Conservation (phyloP, 2,888 invertebrate species). For the Amphipoea lucens region DNA sequence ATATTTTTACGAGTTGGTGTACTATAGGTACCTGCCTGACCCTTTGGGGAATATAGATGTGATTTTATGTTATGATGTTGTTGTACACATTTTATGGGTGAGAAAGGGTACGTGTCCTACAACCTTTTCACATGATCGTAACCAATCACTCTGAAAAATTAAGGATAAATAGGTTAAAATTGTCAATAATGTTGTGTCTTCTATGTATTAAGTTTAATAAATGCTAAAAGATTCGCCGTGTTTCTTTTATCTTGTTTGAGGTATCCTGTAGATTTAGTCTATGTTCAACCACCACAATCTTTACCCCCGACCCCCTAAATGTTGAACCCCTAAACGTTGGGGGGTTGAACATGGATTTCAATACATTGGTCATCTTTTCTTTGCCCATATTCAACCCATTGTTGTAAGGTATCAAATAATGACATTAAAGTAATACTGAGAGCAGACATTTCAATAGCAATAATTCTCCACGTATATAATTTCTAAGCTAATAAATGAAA, state of each 20-base stretch:
- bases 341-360: too few relatives aligned
- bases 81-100: slow-evolving; percentile 2
- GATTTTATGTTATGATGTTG: neutral
- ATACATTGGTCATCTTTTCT: too few relatives aligned
- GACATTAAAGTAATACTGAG: too few relatives aligned
- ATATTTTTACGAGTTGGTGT: slow-evolving; percentile 6
- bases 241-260: slow-evolving; percentile 3
- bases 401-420: too few relatives aligned
- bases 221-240: neutral
- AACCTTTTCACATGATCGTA: neutral
- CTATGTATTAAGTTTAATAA: slow-evolving; percentile 4
- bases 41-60: neutral
- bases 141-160: neutral
- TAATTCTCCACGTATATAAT: neutral
- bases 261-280: neutral
- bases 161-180: neutral
- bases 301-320: too few relatives aligned
- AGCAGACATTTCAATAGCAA: neutral
- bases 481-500: slow-evolving; percentile 26
- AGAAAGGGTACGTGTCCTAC: neutral
- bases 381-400: too few relatives aligned
- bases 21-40: neutral
- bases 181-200: slow-evolving; percentile 1
- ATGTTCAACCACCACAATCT: too few relatives aligned
- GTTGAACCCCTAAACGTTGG: too few relatives aligned